A percentile compares a stretch with the other conserved stretches of the same genome.
Conservation (phyloP, 2,888 invertebrate species). For the Dynastes maya region DNA sequence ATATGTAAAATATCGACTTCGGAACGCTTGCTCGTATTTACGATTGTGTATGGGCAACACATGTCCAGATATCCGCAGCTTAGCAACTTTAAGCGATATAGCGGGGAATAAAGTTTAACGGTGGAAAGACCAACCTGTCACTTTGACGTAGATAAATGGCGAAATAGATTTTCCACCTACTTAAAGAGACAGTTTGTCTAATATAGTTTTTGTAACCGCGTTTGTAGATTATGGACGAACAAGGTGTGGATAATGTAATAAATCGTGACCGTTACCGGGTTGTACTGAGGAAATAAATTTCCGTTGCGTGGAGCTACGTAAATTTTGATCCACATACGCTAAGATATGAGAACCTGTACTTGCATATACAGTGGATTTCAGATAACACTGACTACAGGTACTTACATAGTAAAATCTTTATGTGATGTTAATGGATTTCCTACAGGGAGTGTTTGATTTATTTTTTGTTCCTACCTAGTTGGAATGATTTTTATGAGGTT, state of each 20-base stretch:
- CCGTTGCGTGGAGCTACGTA: neutral
- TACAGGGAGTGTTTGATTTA: too few relatives aligned
- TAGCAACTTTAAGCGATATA: constrained; percentile 25
- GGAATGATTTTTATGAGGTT: too few relatives aligned
- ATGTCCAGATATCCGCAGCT: constrained; percentile 14
- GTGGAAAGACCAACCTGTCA: constrained; percentile 38
- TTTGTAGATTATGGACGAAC: constrained; percentile 28
- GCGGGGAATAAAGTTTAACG: constrained; percentile 18
- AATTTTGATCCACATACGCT: neutral
- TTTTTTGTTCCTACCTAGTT: too few relatives aligned
- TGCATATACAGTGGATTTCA: too few relatives aligned
- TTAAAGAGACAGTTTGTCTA: constrained; percentile 27
- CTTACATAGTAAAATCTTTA: too few relatives aligned
- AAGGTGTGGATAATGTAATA: constrained; percentile 44
- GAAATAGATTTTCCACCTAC: constrained; percentile 43
- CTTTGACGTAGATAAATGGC: constrained; percentile 40
- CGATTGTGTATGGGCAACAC: constrained; percentile 9
- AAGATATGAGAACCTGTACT: too few relatives aligned
- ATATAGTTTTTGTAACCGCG: constrained; percentile 33
- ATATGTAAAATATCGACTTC: constrained; percentile 37
- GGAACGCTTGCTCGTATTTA: constrained; percentile 8
- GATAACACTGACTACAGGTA: too few relatives aligned
- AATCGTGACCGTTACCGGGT: constrained; percentile 18
- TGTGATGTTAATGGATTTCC: too few relatives aligned
- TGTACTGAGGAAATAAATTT: constrained; percentile 21